phyloP scores from a whole-genome alignment of 1,140 invertebrate genomes.

The Ruditapes philippinarum region DNA sequence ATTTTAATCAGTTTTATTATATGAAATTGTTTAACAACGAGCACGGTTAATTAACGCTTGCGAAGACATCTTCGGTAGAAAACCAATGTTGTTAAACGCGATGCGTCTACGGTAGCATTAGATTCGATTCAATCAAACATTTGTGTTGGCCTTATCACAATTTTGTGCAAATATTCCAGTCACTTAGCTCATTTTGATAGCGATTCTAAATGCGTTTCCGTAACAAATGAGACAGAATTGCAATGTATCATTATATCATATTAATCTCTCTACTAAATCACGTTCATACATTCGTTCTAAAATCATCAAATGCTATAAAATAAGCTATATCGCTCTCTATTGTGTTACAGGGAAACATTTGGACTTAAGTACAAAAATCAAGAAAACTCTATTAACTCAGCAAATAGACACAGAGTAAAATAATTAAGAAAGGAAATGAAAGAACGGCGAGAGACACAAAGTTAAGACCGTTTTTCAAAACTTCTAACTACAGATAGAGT shows the following conservation, averaged over 20 bases:
- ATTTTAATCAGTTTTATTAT: not conserved
- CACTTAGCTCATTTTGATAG: slow-evolving; percentile 30
- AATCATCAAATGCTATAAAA: not conserved
- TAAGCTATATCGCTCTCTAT: not conserved
- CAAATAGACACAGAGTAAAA: not conserved
- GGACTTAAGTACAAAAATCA: not conserved
- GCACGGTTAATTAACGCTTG: not conserved
- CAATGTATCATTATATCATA: slow-evolving; percentile 6
- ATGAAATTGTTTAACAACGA: not conserved
- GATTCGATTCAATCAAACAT: not conserved
- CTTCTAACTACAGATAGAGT: not conserved
- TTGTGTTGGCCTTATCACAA: not conserved
- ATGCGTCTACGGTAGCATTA: not conserved
- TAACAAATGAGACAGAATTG: not conserved
- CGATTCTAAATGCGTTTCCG: slow-evolving; percentile 30
- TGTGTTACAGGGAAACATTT: not conserved
- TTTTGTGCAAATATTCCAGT: slow-evolving; percentile 10
- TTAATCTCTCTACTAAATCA: not conserved
- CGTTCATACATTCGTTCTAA: not conserved
- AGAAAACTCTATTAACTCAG: not conserved
- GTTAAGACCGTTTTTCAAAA: too few relatives aligned
- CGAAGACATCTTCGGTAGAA: not conserved
- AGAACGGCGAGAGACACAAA: too few relatives aligned
- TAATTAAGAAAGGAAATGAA: not conserved
- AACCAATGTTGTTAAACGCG: not conserved